phyloP scores from a whole-genome alignment of 2,888 invertebrate species.

The Allygus modestus region DNA sequence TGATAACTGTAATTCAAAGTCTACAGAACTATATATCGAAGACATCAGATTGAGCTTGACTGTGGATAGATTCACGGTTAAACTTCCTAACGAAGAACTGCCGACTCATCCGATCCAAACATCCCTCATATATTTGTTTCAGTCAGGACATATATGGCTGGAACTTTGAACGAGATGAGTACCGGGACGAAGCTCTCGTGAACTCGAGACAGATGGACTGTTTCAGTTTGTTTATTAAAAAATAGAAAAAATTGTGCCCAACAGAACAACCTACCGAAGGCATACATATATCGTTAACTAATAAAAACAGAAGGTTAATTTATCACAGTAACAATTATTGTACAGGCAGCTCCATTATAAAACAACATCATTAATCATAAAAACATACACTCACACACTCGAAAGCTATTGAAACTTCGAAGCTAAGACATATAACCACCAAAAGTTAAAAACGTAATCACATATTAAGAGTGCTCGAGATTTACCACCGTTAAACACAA shows the following conservation, averaged over 20 bases:
- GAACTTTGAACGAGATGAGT: slow-evolving; percentile 17
- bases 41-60: slow-evolving; percentile 25
- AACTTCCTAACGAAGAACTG: neutral
- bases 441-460: slow-evolving; percentile 46
- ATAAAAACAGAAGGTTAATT: slow-evolving; percentile 21
- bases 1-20: neutral
- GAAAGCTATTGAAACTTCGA: slow-evolving; percentile 22
- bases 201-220: neutral
- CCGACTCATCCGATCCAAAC: neutral
- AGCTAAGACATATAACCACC: slow-evolving; percentile 44
- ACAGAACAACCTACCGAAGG: slow-evolving; percentile 40
- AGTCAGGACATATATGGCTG: slow-evolving; percentile 9
- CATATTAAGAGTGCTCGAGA: slow-evolving; percentile 20
- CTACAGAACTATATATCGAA: slow-evolving; percentile 18
- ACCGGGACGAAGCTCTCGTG: neutral
- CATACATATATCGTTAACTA: slow-evolving; percentile 12
- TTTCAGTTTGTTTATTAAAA: slow-evolving; percentile 4
- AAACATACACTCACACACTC: slow-evolving; percentile 35
- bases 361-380: slow-evolving; percentile 38
- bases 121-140: neutral
- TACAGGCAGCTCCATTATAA: slow-evolving; percentile 19
- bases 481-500: slow-evolving; percentile 6
- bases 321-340: slow-evolving; percentile 58
- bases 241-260: slow-evolving; percentile 8
- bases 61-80: neutral